A percentile compares a stretch with the other conserved stretches of the same genome.
Conservation (phyloP, 1,140 invertebrate genomes). For the Sarcophaga peregrina region DNA sequence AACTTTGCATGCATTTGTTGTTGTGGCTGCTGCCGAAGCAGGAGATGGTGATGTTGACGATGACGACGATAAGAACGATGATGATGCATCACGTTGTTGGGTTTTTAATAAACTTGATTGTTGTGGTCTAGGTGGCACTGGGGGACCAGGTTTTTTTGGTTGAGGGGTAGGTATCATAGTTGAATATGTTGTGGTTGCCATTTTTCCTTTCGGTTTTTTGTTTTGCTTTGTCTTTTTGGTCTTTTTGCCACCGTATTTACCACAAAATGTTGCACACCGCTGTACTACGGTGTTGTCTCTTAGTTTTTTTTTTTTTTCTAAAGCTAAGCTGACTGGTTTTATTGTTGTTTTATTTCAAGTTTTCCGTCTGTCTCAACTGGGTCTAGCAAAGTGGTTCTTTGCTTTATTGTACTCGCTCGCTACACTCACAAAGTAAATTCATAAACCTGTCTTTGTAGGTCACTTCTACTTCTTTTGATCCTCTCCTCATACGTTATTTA, state of each 20-base stretch:
- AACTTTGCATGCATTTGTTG: conserved; percentile 13
- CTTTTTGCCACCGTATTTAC: conserved; percentile 34
- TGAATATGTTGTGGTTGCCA: conserved; percentile 51
- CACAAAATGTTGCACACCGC: conserved; percentile 46
- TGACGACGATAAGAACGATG: conserved; percentile 11
- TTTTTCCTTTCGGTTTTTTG: conserved; percentile 43
- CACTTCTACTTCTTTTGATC: conserved; percentile 53
- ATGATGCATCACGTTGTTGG: conserved; percentile 42
- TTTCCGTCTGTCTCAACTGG: conserved; percentile 34
- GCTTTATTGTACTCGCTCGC: neutral
- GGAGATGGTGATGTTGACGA: conserved; percentile 25
- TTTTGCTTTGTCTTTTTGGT: neutral
- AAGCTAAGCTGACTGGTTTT: conserved; percentile 27
- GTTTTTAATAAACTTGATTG: conserved; percentile 46
- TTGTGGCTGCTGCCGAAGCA: neutral
- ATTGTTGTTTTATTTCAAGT: neutral
- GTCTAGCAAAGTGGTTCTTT: conserved; percentile 34
- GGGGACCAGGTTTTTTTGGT: conserved; percentile 60
- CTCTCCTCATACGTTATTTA: neutral
- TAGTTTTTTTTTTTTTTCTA: conserved; percentile 17
- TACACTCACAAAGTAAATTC: conserved; percentile 33
- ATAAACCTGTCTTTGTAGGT: conserved; percentile 66
- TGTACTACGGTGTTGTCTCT: conserved; percentile 43
- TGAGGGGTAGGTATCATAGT: conserved; percentile 42
- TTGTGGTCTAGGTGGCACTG: conserved; percentile 62